phyloP scores from a whole-genome alignment of 2,888 invertebrate species.

The Drosophila emarginata region DNA sequence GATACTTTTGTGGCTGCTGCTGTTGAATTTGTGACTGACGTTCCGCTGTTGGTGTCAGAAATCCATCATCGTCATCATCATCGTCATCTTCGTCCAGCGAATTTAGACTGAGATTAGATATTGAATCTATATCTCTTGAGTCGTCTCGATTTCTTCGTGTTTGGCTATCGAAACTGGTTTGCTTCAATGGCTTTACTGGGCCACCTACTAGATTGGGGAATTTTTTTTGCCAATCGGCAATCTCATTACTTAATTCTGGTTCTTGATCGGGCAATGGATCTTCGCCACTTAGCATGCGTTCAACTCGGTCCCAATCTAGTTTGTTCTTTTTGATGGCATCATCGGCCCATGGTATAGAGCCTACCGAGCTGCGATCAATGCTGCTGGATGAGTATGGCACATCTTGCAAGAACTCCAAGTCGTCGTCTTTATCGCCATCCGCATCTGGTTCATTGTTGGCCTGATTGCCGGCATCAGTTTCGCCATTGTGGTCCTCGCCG shows the following conservation, averaged over 20 bases:
- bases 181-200: slow-evolving; percentile 45
- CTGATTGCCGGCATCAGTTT: slow-evolving; percentile 9
- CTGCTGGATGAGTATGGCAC: slow-evolving; percentile 81
- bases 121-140: slow-evolving; percentile 64
- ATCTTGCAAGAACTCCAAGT: slow-evolving; percentile 78
- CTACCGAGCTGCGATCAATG: slow-evolving; percentile 80
- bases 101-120: slow-evolving; percentile 77
- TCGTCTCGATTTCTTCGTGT: slow-evolving; percentile 34
- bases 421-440: slow-evolving; percentile 70
- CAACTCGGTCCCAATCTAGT: slow-evolving; percentile 81
- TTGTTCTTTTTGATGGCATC: slow-evolving; percentile 82
- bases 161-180: slow-evolving; percentile 59
- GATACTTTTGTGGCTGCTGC: slow-evolving; percentile 32
- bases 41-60: slow-evolving; percentile 62
- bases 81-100: slow-evolving; percentile 71
- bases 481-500: slow-evolving; percentile 37
- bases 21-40: slow-evolving; percentile 36
- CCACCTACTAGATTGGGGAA: slow-evolving; percentile 75
- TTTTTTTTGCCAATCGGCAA: slow-evolving; percentile 81
- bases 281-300: slow-evolving; percentile 79
- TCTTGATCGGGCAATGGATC: slow-evolving; percentile 69
- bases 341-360: slow-evolving; percentile 83
- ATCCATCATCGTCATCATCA: slow-evolving; percentile 57
- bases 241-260: slow-evolving; percentile 78
- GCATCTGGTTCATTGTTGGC: slow-evolving; percentile 38